phyloP scores from a whole-genome alignment of 2,888 invertebrate genomes.

The Heteromurus nitidus region DNA sequence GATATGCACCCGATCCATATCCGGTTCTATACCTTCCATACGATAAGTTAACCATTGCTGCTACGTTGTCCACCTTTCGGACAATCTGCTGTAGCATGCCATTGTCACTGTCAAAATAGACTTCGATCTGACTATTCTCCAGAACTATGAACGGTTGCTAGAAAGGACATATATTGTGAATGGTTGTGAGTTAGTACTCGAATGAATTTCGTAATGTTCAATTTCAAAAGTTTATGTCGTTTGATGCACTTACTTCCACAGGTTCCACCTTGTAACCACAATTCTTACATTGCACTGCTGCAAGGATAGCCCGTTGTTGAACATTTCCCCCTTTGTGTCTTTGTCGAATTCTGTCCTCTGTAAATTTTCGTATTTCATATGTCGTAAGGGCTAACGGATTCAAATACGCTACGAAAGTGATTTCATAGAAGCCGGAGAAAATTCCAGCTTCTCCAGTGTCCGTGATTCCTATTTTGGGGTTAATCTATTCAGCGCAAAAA shows the following conservation, averaged over 20 bases:
- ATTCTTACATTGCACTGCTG: slow-evolving; percentile 38
- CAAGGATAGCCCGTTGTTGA: slow-evolving; percentile 6
- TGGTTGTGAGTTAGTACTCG: no score
- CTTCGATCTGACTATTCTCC: slow-evolving; percentile 35
- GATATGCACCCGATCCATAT: slow-evolving; percentile 47
- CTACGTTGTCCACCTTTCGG: slow-evolving; percentile 6
- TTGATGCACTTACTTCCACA: slow-evolving; percentile 32
- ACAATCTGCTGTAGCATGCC: slow-evolving; percentile 37
- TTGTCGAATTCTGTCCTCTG: slow-evolving; percentile 27
- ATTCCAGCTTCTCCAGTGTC: slow-evolving; percentile 73
- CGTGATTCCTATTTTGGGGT: slow-evolving; percentile 67
- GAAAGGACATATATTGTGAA: neutral
- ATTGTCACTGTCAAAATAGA: slow-evolving; percentile 10
- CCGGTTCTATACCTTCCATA: slow-evolving; percentile 41
- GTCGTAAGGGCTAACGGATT: slow-evolving; percentile 85
- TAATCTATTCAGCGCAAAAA: no score
- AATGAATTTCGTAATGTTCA: no score
- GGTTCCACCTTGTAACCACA: slow-evolving; percentile 46
- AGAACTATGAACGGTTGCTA: slow-evolving; percentile 33
- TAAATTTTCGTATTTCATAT: slow-evolving; percentile 74
- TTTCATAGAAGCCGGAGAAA: slow-evolving; percentile 77
- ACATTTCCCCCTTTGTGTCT: neutral
- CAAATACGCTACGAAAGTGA: slow-evolving; percentile 85
- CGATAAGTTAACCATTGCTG: slow-evolving; percentile 9
- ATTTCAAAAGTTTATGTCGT: no score